Evolutionary conservation across 2,888 invertebrate genomes (phyloP).

Genomic region (Esperia sulphurella): DNA sequence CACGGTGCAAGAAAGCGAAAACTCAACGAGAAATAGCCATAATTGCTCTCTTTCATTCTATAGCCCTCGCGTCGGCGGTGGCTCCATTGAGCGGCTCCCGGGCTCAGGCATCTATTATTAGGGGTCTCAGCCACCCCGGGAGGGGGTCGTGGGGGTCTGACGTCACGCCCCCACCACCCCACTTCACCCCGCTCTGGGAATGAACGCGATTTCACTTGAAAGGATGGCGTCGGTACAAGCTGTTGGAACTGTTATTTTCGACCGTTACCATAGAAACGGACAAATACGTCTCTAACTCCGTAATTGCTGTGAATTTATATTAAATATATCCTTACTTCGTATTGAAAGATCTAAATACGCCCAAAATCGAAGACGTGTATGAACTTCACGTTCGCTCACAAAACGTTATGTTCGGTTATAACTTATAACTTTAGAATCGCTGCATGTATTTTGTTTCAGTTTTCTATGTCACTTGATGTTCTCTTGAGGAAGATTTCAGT

Average conservation of each 20-base stretch:
- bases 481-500: too few relatives aligned
- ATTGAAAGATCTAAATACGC: not conserved
- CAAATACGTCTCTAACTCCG: conserved; percentile 33
- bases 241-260: conserved; percentile 25
- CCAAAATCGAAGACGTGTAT: too few relatives aligned
- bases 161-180: conserved; percentile 39
- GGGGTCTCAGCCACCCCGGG: conserved; percentile 32
- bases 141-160: conserved; percentile 34
- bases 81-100: conserved; percentile 69
- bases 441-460: too few relatives aligned
- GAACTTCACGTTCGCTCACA: too few relatives aligned
- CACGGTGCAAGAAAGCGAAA: not conserved
- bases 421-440: too few relatives aligned
- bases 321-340: too few relatives aligned
- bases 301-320: conserved; percentile 16
- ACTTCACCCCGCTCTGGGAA: conserved; percentile 29
- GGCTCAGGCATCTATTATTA: conserved; percentile 69
- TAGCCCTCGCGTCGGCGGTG: conserved; percentile 15
- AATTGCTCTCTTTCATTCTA: conserved; percentile 21
- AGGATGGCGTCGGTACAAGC: conserved; percentile 40
- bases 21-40: not conserved
- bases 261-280: conserved; percentile 35
- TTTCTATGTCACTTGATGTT: too few relatives aligned
- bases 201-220: conserved; percentile 42
- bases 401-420: too few relatives aligned